Conservation (phyloP, 2,113 vertebrate genomes). For the Gallinago media region DNA sequence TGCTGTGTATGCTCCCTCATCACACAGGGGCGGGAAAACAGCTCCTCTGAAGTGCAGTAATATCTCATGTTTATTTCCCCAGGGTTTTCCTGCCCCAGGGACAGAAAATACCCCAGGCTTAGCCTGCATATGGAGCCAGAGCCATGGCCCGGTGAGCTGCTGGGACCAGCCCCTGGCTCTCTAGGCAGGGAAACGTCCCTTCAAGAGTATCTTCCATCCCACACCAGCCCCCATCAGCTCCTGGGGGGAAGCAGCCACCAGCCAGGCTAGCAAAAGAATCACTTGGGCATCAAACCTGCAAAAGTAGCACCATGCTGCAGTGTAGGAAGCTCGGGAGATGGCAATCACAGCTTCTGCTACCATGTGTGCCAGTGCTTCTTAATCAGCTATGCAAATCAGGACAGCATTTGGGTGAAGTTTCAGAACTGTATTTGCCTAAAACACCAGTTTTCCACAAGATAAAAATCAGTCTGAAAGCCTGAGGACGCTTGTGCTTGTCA, state of each 20-base stretch:
- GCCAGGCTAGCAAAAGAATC: not conserved
- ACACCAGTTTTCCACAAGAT: not conserved
- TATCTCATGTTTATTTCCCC: not conserved
- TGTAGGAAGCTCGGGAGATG: not conserved
- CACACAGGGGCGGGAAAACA: not conserved
- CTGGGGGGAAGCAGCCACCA: not conserved
- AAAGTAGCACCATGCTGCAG: not conserved
- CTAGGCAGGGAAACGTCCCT: not conserved
- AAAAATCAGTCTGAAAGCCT: not conserved
- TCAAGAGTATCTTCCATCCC: not conserved
- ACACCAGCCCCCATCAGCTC: not conserved
- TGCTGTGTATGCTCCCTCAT: not conserved
- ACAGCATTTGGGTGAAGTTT: not conserved
- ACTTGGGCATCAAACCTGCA: too few relatives aligned
- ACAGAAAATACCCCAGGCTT: not conserved
- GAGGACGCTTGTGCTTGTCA: not conserved
- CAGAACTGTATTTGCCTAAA: not conserved
- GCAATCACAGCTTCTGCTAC: not conserved
- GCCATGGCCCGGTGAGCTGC: accelerated
- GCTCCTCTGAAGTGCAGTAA: not conserved
- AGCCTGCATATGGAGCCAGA: not conserved
- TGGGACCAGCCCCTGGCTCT: not conserved
- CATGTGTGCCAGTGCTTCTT: not conserved
- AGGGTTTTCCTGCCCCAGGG: not conserved
- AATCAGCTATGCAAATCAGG: not conserved